Evolutionary conservation across 53 echinoderm and acorn worm genomes (phyloP), one percentile per base, ranked within the genome.

Genomic region (Patiria pectinifera): DNA sequence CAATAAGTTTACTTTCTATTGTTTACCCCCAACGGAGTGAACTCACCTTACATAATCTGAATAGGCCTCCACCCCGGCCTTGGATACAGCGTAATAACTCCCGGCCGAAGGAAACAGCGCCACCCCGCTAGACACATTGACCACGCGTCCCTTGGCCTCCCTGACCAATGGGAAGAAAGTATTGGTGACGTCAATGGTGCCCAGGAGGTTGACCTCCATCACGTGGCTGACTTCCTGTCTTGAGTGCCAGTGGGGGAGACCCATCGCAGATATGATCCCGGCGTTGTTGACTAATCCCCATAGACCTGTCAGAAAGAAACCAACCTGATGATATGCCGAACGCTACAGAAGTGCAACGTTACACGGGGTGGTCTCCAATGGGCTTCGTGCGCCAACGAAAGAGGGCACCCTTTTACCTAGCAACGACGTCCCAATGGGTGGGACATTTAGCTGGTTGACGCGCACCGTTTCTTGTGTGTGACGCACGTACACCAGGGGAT

Each of bases 231-330:
- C 93, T 63, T 91, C 92, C 9, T 95, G 86, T 45, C 93, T 76
- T 16, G 92, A 82, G 15, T 88, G 88, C 95, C 95, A 95, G 26
- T 96, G 94, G 43, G 90, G 80, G 15, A 89, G 92, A 9, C 93
- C 93, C 11, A 82, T 78, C 16, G 69, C 13, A 3, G n/a, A 47
- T 21, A 58, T 47, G 60, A 96, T 92, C 16, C 96, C 96, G 62
- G 96, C 95, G 90, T 96, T 96, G 91, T 96, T 96, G 45, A 96
- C 96, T 76, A 96, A 61, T 59, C 96, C 96, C 96, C 96, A 96
- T 11, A 96, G 86, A 62, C 95, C 95, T 95, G 53, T 8, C 5
- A 53, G 53, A 53, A 8, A 53, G 6, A 5, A 53, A 53, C 8
- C 5, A 8, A 5, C 0, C 8, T 53, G 53, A 53, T 8, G 0